Percentiles rank a stretch among this genome's conserved stretches.
Evolutionary conservation across 2,797 vertebrate genomes (phyloP).

Genomic region (Sarcophilus harrisii): DNA sequence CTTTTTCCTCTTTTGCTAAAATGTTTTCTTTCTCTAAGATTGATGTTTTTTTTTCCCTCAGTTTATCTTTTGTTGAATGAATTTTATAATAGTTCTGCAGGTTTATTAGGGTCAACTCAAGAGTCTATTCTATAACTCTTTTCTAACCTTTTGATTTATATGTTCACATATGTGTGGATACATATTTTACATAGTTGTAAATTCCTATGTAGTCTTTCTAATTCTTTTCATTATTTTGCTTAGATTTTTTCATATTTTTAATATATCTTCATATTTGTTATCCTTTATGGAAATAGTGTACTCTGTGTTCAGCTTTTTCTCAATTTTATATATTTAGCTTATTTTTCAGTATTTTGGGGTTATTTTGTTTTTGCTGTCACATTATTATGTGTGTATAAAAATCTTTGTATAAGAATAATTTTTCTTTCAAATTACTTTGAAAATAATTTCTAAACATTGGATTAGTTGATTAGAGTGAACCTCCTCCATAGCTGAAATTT

Average conservation of each 20-base stretch:
- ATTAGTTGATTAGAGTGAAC: neutral
- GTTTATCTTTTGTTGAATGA: conserved; percentile 13
- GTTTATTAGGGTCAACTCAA: neutral
- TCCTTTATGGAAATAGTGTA: neutral
- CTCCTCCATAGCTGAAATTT: neutral
- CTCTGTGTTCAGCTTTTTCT: neutral
- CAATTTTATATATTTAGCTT: neutral
- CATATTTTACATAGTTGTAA: neutral
- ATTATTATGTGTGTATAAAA: neutral
- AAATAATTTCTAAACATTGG: neutral
- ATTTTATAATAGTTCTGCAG: neutral
- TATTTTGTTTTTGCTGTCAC: neutral
- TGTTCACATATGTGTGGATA: neutral
- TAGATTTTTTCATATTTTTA: neutral
- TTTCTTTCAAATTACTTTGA: neutral
- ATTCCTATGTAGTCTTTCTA: neutral
- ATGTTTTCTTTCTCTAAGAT: conserved; percentile 37
- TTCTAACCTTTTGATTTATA: neutral
- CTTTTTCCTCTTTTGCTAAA: conserved; percentile 22
- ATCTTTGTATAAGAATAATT: neutral
- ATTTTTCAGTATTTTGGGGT: neutral
- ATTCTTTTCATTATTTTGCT: neutral
- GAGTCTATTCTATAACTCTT: neutral
- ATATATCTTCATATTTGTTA: neutral
- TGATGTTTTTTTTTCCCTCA: conserved; percentile 34